These are phyloP conservation scores for Sus scrofa DNA, from an alignment of 2,113 vertebrate genomes.

Conservation along the genomic window DNA sequence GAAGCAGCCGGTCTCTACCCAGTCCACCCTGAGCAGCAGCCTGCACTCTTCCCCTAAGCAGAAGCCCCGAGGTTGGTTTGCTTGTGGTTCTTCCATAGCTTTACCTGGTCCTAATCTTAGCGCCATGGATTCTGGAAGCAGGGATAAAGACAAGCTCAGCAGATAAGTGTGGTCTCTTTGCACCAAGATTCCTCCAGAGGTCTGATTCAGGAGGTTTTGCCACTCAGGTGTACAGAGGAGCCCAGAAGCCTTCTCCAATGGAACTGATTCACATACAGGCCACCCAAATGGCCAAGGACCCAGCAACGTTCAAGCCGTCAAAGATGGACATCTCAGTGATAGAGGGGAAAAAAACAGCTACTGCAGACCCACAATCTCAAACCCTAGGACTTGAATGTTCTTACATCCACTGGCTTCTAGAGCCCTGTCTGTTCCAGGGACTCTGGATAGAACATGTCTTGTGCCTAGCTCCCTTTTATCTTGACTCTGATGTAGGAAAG, in stretches of 20 bases:
- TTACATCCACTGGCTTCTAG: slow-evolving; percentile 94
- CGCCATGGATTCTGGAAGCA: slow-evolving; percentile 87
- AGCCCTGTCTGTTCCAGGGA: neutral
- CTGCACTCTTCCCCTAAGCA: slow-evolving; percentile 92
- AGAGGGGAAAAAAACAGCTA: slow-evolving; percentile 86
- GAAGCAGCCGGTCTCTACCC: slow-evolving; percentile 91
- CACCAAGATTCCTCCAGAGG: slow-evolving; percentile 91
- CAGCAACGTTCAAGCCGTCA: slow-evolving; percentile 89
- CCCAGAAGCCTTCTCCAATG: slow-evolving; percentile 94
- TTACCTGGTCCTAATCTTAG: slow-evolving; percentile 86
- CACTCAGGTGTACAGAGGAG: slow-evolving; percentile 92
- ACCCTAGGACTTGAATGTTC: slow-evolving; percentile 93
- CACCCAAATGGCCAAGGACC: slow-evolving; percentile 90
- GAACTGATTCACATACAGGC: slow-evolving; percentile 92
- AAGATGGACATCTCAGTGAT: slow-evolving; percentile 91
- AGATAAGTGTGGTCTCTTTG: slow-evolving; percentile 95
- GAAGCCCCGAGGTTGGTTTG: slow-evolving; percentile 93
- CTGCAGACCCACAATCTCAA: slow-evolving; percentile 83
- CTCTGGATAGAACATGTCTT: neutral
- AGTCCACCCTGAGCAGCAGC: slow-evolving; percentile 93
- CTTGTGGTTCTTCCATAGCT: slow-evolving; percentile 88
- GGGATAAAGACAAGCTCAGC: slow-evolving; percentile 86
- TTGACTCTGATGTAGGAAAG: slow-evolving; percentile 75
- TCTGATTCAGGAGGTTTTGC: slow-evolving; percentile 93
- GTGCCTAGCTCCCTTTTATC: neutral